These are phyloP conservation scores for Dorcus hopei DNA, from an alignment of 2,888 invertebrate genomes.

Conservation along the genomic window DNA sequence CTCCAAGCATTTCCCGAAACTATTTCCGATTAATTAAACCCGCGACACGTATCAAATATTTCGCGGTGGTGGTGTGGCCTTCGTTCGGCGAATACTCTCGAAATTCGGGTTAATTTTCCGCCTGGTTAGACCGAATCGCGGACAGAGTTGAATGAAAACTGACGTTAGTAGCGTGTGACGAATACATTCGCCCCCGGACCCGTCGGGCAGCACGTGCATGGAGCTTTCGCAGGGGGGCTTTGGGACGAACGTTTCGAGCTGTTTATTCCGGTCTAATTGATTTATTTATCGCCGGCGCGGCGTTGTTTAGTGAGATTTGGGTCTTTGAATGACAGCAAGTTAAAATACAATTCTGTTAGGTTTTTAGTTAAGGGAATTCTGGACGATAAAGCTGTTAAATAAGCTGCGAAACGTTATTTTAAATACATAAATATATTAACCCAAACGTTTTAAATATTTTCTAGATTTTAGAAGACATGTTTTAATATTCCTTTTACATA, in stretches of 20 bases:
- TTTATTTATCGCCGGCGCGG: too few relatives aligned
- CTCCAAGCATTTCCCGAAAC: not conserved
- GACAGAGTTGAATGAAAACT: slow-evolving; percentile 22
- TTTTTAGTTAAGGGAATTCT: too few relatives aligned
- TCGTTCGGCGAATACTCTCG: not conserved
- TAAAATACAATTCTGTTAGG: too few relatives aligned
- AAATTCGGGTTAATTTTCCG: slow-evolving; percentile 12
- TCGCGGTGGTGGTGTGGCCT: not conserved
- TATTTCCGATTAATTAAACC: not conserved
- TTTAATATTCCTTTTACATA: too few relatives aligned
- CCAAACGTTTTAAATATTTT: too few relatives aligned
- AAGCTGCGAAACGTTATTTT: too few relatives aligned
- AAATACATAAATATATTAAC: too few relatives aligned
- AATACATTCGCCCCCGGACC: slow-evolving; percentile 12
- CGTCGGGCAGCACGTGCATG: not conserved
- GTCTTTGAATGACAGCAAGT: not conserved
- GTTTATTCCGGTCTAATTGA: too few relatives aligned
- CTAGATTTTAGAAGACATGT: too few relatives aligned
- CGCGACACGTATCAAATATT: not conserved
- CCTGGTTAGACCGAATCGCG: slow-evolving; percentile 17
- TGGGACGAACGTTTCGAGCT: too few relatives aligned
- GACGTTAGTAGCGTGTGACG: slow-evolving; percentile 18
- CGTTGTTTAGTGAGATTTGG: not conserved
- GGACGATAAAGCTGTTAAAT: too few relatives aligned
- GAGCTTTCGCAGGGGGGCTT: not conserved